A percentile compares a stretch with the other conserved stretches of the same genome.
phyloP scores from a whole-genome alignment of 2,888 invertebrate genomes.

The Gastracanthus pulcherrimus region DNA sequence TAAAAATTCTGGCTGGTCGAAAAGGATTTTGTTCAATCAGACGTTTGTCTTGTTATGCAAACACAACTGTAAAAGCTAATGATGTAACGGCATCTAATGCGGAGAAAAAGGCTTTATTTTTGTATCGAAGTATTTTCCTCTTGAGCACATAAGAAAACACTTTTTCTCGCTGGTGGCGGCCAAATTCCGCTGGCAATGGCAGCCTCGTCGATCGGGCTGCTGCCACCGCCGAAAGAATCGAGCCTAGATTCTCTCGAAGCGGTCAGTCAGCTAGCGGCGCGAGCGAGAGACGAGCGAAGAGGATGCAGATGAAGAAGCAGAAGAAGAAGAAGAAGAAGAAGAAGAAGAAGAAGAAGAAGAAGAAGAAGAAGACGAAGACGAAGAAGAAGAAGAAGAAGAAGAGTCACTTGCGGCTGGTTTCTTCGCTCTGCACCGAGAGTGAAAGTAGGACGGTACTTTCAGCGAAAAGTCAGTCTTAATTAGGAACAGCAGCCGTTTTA shows the following conservation, averaged over 20 bases:
- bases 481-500: constrained; percentile 71
- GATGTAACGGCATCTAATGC: constrained; percentile 6
- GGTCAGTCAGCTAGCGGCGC: not conserved
- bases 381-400: not conserved
- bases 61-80: not conserved
- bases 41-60: not conserved
- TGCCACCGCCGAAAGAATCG: constrained; percentile 27
- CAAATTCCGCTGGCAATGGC: constrained; percentile 47
- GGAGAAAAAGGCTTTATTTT: constrained; percentile 50
- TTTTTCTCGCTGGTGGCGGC: constrained; percentile 41
- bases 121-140: constrained; percentile 25
- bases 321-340: not conserved
- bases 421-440: constrained; percentile 17
- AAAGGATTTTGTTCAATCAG: not conserved
- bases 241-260: constrained; percentile 42
- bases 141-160: constrained; percentile 11
- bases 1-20: too few species aligned
- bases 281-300: not conserved
- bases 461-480: constrained; percentile 71
- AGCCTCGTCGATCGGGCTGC: not conserved
- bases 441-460: constrained; percentile 68
- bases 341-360: not conserved
- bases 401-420: not conserved
- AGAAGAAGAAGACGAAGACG: not conserved
- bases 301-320: not conserved